Evolutionary conservation across 1,140 invertebrate genomes (phyloP), one percentile per base, ranked within the genome.

Genomic region (Pseudobourletiella spinata): DNA sequence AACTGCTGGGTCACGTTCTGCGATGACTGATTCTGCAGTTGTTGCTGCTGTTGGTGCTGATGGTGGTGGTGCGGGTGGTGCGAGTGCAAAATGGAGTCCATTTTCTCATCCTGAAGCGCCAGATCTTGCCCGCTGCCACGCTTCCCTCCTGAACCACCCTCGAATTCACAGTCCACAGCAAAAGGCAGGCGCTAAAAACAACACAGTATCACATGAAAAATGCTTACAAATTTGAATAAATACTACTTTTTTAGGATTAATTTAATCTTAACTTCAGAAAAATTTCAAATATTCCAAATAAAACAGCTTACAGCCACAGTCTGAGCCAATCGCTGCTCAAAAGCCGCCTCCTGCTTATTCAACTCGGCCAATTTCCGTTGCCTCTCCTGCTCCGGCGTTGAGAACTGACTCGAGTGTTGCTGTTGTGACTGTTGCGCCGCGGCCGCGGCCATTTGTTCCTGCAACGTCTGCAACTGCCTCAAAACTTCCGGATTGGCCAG

Each of bases 321-420:
- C 74, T 84, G 82, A 63, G 85, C 85, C 46, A 86, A 76, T 74
- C 88, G 85, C 72, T 86, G 85, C 71, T 89, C 85, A 74, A 89
- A 86, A 70, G 88, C 86, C 51, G 87, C 84, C 68, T 87, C 86
- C 64, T 86, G 84, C 67, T 85, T 81, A 61, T 84, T 85, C 80
- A 86, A 82, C 73, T 85, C 83, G 59, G 83, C 83, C 51, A 84
- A 67, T 71, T 84, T 84, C 3, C 83, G 76, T 75, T 85, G 79
- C 70, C 85, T 84, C 60, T 86, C 84, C 70, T 88, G 86, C 60
- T 76, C 75, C 71, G 84, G 81, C n/a, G n/a, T n/a, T n/a, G n/a
- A n/a, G n/a, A n/a, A n/a, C n/a, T n/a, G n/a, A n/a, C n/a, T n/a
- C n/a, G n/a, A n/a, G n/a, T n/a, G n/a, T 39, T 39, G 76, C 72